Conservation (phyloP, 2,888 invertebrate genomes). For the Acronicta alni region DNA sequence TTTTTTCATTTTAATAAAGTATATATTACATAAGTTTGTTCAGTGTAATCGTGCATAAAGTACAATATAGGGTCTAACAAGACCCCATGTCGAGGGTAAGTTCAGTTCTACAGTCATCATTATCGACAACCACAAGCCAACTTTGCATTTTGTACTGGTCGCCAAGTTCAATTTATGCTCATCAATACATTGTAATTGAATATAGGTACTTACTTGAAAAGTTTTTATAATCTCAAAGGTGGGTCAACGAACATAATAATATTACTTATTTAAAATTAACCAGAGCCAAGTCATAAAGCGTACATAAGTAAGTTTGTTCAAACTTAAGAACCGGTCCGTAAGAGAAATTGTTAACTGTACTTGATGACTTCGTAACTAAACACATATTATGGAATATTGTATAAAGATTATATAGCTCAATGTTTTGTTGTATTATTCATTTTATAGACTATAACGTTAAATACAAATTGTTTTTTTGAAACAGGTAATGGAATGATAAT, state of each 20-base stretch:
- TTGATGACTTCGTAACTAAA: constrained; percentile 83
- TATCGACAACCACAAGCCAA: no score
- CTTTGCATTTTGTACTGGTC: background rate
- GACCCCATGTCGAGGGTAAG: no score
- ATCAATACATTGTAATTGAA: constrained; percentile 16
- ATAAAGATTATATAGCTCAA: constrained; percentile 46
- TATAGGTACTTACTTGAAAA: constrained; percentile 18
- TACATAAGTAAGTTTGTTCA: constrained; percentile 79
- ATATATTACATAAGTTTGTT: no score
- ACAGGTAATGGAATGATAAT: background rate
- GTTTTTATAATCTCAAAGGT: no score
- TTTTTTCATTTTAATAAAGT: no score
- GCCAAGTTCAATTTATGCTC: background rate
- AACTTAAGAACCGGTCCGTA: constrained; percentile 80
- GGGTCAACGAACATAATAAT: constrained; percentile 58
- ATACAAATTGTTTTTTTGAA: background rate
- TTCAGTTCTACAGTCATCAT: no score
- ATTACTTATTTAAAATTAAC: constrained; percentile 66
- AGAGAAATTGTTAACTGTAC: constrained; percentile 87
- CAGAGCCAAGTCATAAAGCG: constrained; percentile 75
- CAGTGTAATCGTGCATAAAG: no score
- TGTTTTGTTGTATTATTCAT: constrained; percentile 19
- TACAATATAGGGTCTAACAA: no score
- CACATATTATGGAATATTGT: constrained; percentile 72
- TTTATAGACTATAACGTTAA: background rate